Conservation (phyloP, 2,113 vertebrate species). For the Vireo altiloquus region DNA sequence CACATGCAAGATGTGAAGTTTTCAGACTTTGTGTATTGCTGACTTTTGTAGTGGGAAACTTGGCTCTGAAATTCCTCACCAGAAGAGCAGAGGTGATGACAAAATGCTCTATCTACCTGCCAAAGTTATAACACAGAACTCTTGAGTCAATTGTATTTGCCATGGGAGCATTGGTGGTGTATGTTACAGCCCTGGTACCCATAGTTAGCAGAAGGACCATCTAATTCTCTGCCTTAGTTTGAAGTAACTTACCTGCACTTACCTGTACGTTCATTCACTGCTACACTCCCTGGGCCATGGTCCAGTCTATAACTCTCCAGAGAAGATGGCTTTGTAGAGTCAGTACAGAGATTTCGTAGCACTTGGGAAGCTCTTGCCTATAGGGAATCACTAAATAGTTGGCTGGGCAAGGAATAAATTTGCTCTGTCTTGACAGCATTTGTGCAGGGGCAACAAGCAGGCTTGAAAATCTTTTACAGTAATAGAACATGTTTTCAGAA, state of each 20-base stretch:
- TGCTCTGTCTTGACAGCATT: not conserved
- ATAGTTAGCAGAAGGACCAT: not conserved
- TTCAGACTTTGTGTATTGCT: not conserved
- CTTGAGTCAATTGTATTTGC: not conserved
- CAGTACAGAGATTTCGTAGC: not conserved
- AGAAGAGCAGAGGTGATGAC: not conserved
- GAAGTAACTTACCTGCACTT: not conserved
- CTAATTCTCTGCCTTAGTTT: not conserved
- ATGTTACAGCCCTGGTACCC: not conserved
- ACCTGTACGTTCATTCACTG: not conserved
- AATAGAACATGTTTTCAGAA: not conserved
- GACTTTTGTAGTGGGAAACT: not conserved
- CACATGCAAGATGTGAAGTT: accelerated
- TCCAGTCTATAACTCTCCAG: accelerated
- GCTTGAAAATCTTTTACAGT: not conserved
- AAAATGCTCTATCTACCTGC: not conserved
- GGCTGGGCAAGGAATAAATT: not conserved
- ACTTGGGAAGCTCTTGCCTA: not conserved
- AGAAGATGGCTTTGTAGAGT: not conserved
- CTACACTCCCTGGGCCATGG: not conserved
- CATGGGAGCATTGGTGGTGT: not conserved
- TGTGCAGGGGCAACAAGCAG: not conserved
- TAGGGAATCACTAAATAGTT: not conserved
- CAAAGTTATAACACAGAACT: not conserved
- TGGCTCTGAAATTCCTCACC: not conserved